phyloP scores from a whole-genome alignment of 53 echinoderm and acorn worm genomes.

The Patiria pectinifera region DNA sequence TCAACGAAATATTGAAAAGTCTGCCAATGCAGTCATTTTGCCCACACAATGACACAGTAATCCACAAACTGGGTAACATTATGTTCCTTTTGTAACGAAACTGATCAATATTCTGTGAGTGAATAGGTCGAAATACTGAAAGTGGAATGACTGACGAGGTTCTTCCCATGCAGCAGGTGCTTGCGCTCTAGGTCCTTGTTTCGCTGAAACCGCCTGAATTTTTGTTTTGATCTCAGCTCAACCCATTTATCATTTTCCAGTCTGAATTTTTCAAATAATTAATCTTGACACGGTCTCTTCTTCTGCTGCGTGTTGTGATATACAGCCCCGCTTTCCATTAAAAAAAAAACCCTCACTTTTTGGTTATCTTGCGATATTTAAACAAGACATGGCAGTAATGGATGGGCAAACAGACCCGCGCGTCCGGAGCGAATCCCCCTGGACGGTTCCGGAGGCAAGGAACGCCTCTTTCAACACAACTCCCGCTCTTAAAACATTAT shows the following conservation, averaged over 20 bases:
- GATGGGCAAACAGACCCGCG: background rate
- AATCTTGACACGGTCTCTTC: background rate
- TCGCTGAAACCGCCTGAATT: background rate
- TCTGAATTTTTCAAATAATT: background rate
- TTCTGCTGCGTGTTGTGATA: background rate
- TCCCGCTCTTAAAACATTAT: background rate
- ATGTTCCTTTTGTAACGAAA: too few relatives aligned
- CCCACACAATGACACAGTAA: too few relatives aligned
- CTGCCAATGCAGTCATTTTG: too few relatives aligned
- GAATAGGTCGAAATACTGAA: background rate
- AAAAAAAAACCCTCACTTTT: background rate
- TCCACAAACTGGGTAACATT: too few relatives aligned
- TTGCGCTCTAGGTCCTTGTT: background rate
- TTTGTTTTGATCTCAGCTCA: background rate
- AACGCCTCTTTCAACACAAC: background rate
- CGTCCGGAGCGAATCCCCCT: background rate
- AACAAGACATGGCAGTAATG: background rate
- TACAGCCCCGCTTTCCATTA: background rate
- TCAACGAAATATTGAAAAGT: too few relatives aligned
- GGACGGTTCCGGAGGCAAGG: background rate
- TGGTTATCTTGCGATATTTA: background rate
- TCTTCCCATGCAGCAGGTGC: background rate
- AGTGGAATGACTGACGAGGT: background rate
- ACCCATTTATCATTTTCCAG: background rate
- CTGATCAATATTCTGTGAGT: too few relatives aligned